Evolutionary conservation across 2,888 invertebrate genomes (phyloP).

Genomic region (Ashinkailepas kermadecensis): DNA sequence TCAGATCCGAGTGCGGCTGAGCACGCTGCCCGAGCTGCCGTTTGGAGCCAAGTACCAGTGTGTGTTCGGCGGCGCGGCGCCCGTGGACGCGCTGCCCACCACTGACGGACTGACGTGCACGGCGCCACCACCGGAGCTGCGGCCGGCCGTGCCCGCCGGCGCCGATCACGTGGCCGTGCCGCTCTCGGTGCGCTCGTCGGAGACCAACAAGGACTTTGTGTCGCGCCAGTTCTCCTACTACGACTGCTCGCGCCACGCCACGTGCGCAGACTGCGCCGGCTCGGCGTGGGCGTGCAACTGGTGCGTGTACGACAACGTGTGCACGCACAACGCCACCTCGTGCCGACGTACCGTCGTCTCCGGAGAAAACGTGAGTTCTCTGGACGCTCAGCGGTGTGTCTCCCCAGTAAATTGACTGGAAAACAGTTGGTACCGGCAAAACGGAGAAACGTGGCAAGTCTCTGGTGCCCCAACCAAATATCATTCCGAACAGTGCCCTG

Average conservation of each 20-base stretch:
- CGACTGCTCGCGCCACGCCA: constrained; percentile 71
- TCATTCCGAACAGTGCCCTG: no score
- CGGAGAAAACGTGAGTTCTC: constrained; percentile 59
- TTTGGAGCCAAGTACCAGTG: constrained; percentile 84
- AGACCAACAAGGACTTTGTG: constrained; percentile 91
- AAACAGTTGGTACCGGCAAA: no score
- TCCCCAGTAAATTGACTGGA: no score
- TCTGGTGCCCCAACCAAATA: no score
- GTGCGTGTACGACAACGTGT: constrained; percentile 94
- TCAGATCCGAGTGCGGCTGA: constrained; percentile 69
- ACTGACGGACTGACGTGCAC: constrained; percentile 74
- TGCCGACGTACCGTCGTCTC: constrained; percentile 70
- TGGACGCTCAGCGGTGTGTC: no score
- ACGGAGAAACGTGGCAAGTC: no score
- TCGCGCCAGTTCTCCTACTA: constrained; percentile 85
- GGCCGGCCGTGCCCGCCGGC: constrained; percentile 59
- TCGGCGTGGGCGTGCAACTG: constrained; percentile 95
- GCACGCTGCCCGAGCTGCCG: constrained; percentile 79
- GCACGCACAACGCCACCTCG: constrained; percentile 75
- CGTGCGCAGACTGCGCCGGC: constrained; percentile 72
- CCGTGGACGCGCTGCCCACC: constrained; percentile 79
- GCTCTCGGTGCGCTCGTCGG: constrained; percentile 79
- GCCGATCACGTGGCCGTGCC: constrained; percentile 76
- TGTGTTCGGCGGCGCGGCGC: constrained; percentile 70
- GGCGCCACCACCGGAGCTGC: constrained; percentile 65